Evolutionary conservation across 2,888 invertebrate species (phyloP).

Genomic region (Cephus rjabovi): DNA sequence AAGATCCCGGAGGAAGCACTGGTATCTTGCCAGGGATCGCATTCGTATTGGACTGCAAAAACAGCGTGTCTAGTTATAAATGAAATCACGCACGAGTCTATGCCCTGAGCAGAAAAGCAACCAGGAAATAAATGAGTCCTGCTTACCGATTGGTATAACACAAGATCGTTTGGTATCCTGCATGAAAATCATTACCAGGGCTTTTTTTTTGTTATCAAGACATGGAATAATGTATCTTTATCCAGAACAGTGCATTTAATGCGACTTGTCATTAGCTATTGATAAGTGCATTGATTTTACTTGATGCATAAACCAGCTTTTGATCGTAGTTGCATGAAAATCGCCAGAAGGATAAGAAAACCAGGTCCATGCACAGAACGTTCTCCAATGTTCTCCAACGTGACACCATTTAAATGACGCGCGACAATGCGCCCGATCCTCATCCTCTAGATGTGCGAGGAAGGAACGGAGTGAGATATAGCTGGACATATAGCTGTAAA

Average conservation of each 20-base stretch:
- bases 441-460: background rate
- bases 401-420: background rate
- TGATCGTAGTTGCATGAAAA: background rate
- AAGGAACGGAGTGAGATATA: background rate
- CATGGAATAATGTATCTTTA: background rate
- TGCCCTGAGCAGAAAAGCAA: background rate
- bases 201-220: background rate
- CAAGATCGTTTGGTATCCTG: background rate
- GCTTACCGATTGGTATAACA: background rate
- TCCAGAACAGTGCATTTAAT: background rate
- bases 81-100: background rate
- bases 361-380: background rate
- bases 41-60: background rate
- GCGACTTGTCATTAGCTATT: background rate
- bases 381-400: background rate
- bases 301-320: background rate
- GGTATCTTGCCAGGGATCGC: background rate
- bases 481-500: background rate
- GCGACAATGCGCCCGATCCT: background rate
- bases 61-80: background rate
- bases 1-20: background rate
- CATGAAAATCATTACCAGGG: background rate
- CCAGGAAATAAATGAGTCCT: background rate
- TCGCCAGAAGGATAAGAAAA: background rate
- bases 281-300: background rate